These are phyloP conservation scores for Lordiphosa andalusiaca DNA, from an alignment of 2,888 invertebrate genomes.

Conservation along the genomic window DNA sequence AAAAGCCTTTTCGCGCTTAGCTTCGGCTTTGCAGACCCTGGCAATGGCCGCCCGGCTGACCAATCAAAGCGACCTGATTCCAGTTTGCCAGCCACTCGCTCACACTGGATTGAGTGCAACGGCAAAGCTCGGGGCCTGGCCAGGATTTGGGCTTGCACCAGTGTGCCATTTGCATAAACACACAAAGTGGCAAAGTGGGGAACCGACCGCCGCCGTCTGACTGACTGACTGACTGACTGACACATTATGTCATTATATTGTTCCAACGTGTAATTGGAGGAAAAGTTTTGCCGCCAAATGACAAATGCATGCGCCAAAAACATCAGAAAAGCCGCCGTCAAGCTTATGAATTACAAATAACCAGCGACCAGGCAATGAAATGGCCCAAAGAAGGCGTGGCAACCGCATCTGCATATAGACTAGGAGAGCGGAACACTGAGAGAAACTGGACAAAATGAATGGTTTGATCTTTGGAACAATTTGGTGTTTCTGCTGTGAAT, in stretches of 20 bases:
- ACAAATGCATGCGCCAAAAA: constrained; percentile 60
- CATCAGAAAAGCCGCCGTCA: constrained; percentile 60
- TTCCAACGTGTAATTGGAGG: constrained; percentile 74
- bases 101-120: constrained; percentile 11
- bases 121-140: constrained; percentile 19
- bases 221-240: constrained; percentile 48
- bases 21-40: constrained; percentile 33
- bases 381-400: constrained; percentile 52
- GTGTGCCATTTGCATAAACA: constrained; percentile 57
- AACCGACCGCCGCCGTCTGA: constrained; percentile 9
- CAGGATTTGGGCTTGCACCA: constrained; percentile 32
- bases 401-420: constrained; percentile 59
- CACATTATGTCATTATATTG: constrained; percentile 74
- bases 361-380: constrained; percentile 37
- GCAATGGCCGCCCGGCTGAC: constrained; percentile 56
- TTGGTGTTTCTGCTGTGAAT: no score
- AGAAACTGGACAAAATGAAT: background rate
- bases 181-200: constrained; percentile 38
- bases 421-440: constrained; percentile 9
- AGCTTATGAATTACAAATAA: constrained; percentile 72
- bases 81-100: constrained; percentile 41
- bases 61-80: constrained; percentile 64
- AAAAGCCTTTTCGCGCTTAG: constrained; percentile 40
- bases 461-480: no score
- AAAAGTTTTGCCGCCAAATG: constrained; percentile 71